Evolutionary conservation across 2,797 vertebrate genomes (phyloP), one percentile per base, ranked within the genome.

Genomic region (Cyprinodon diabolis): DNA sequence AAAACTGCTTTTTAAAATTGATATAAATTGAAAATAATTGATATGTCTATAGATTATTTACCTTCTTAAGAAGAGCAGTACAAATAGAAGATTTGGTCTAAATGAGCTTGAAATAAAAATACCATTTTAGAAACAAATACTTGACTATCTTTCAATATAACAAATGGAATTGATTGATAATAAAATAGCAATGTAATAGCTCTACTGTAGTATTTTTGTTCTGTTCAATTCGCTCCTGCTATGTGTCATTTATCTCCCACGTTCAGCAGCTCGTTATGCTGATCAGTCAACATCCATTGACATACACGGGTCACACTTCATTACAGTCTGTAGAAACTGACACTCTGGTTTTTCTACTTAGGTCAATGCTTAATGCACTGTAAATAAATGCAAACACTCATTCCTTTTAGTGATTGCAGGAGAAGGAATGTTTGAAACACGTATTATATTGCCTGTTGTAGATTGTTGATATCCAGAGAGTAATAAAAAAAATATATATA

Each of bases 261-360:
- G 63, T 86, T 79, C 74, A 54, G 68, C 73, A 65, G 76, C 87
- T 91, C 89, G 86, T 91, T 93, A 91, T 35, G 11, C 74, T 85
- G 86, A 92, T 92, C 86, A 91, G 79, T 91, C 90, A 90, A 70
- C 81, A 84, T 77, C 74, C 82, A 85, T 82, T 88, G 89, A 87
- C 84, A 71, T 81, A 76, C 81, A 77, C 72, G 76, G 78, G 90
- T 91, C 87, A 87, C 86, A 89, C 89, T 85, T 91, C 89, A 91
- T 92, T 90, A 93, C 89, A 85, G 86, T 85, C 69, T 76, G 2
- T 4, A 76, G 67, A 75, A 71, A 68, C 77, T 71, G 74, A 69
- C 30, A 69, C 52, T 75, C 77, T 75, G 77, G 72, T 66, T 76
- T 71, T 79, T 78, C 76, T 86, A 81, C 75, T 55, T 48, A 25